Evolutionary conservation across 2,888 invertebrate genomes (phyloP).

Genomic region (Mactromeris polynyma): DNA sequence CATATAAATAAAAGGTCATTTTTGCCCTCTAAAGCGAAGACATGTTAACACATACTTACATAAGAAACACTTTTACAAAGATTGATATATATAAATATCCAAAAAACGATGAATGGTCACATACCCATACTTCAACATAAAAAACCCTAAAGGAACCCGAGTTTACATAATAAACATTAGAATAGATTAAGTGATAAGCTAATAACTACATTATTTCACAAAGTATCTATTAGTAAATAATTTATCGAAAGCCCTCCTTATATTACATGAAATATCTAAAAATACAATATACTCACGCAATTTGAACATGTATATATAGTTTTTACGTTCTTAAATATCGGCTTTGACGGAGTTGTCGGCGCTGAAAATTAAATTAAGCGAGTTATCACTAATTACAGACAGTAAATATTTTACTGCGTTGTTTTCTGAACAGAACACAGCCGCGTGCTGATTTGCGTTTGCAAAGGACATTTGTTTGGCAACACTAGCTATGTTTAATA

Average conservation of each 20-base stretch:
- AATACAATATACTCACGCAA: neutral
- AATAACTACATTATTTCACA: neutral
- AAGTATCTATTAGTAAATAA: neutral
- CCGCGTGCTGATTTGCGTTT: too few species aligned
- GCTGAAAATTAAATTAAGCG: neutral
- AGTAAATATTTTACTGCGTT: neutral
- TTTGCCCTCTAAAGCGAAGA: too few species aligned
- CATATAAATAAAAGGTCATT: too few species aligned
- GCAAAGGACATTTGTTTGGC: too few species aligned
- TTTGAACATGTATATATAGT: neutral
- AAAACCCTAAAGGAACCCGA: neutral
- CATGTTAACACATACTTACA: too few species aligned
- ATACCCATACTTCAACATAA: neutral
- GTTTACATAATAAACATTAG: neutral
- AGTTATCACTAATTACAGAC: neutral
- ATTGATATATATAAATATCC: too few species aligned
- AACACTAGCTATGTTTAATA: neutral
- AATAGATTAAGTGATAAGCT: neutral
- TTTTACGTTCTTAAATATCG: neutral
- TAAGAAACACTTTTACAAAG: too few species aligned
- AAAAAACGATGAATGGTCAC: too few species aligned
- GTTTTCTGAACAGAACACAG: too few species aligned
- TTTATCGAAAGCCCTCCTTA: neutral
- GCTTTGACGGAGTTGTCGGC: neutral
- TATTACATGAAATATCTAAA: neutral